Percentiles rank a stretch among this genome's conserved stretches.
phyloP scores from a whole-genome alignment of 2,888 invertebrate species.

The Eumerus sabulonum region DNA sequence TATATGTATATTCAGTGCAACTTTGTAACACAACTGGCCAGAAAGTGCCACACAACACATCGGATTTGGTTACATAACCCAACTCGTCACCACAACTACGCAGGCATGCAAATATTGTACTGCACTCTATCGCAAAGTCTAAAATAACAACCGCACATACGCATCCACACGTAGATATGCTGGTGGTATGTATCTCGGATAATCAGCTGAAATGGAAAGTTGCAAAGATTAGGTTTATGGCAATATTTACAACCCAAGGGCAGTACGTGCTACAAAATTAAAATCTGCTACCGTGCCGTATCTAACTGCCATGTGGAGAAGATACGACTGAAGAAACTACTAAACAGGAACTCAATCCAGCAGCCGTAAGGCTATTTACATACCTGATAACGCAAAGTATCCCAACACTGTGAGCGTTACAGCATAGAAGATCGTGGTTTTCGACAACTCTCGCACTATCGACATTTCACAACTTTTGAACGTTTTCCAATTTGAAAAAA shows the following conservation, averaged over 20 bases:
- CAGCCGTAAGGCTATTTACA: constrained; percentile 33
- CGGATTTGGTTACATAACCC: background rate
- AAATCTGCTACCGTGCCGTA: background rate
- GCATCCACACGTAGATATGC: too few species aligned
- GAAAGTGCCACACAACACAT: background rate
- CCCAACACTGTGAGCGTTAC: constrained; percentile 73
- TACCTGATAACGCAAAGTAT: constrained; percentile 76
- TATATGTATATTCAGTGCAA: too few species aligned
- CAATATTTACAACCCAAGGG: constrained; percentile 15
- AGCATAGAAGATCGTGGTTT: constrained; percentile 69
- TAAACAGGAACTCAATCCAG: background rate
- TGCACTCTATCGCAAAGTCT: background rate
- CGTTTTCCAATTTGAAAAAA: too few species aligned
- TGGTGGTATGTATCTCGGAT: too few species aligned
- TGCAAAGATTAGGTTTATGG: constrained; percentile 6
- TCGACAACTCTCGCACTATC: constrained; percentile 8
- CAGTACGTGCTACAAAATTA: constrained; percentile 13
- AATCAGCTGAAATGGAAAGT: constrained; percentile 36
- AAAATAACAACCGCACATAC: background rate
- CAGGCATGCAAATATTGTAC: background rate
- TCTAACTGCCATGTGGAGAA: too few species aligned
- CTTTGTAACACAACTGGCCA: background rate
- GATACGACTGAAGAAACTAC: too few species aligned
- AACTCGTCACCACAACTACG: too few species aligned
- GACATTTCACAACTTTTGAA: background rate